Conservation (phyloP, 64 coral and sea anemone species). For the Actinia equina region DNA sequence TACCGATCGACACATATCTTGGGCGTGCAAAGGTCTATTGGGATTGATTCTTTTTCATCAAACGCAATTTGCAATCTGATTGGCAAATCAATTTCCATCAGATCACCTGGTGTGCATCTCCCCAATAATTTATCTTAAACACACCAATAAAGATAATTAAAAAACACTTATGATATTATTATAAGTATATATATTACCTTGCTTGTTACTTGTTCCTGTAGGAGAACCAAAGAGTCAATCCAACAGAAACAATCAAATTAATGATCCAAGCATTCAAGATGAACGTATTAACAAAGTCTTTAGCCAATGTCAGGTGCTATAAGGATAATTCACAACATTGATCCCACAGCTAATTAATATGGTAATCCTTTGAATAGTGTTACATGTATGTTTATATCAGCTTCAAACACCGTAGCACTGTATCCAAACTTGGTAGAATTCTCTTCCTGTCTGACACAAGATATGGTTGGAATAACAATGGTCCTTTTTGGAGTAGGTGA, state of each 20-base stretch:
- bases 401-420: neutral
- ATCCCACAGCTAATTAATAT: neutral
- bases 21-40: too few relatives aligned
- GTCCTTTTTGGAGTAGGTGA: neutral
- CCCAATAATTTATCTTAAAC: too few relatives aligned
- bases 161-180: too few relatives aligned
- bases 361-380: neutral
- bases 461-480: constrained; percentile 3
- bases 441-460: neutral
- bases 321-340: too few relatives aligned
- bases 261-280: neutral
- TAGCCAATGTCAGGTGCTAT: neutral
- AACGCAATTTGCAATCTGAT: too few relatives aligned
- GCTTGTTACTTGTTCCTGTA: neutral
- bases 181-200: neutral
- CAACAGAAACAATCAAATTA: constrained; percentile 13
- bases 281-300: neutral
- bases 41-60: too few relatives aligned
- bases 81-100: too few relatives aligned
- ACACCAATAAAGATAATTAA: too few relatives aligned
- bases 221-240: constrained; percentile 1
- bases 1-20: too few relatives aligned
- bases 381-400: neutral
- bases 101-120: too few relatives aligned
- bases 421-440: neutral